phyloP scores from a whole-genome alignment of 2,888 invertebrate species.

The Himalopsyche japonica region DNA sequence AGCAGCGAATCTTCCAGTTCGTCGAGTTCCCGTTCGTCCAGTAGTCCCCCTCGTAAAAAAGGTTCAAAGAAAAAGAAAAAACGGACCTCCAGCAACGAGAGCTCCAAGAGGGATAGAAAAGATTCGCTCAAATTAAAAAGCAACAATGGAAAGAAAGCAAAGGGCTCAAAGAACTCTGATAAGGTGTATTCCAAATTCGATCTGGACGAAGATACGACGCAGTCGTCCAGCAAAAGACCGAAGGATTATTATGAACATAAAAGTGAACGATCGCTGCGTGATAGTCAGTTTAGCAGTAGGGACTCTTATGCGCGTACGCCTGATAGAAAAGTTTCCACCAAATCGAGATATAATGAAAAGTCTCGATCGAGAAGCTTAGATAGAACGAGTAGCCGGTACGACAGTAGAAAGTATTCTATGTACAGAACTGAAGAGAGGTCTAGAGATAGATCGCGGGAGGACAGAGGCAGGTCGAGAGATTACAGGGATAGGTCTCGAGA shows the following conservation, averaged over 20 bases:
- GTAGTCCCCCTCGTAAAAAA: conserved; percentile 29
- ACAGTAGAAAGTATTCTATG: conserved; percentile 21
- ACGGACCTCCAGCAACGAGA: conserved; percentile 40
- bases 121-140: conserved; percentile 39
- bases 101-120: conserved; percentile 40
- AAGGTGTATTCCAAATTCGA: conserved; percentile 28
- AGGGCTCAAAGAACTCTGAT: conserved; percentile 27
- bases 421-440: conserved; percentile 27
- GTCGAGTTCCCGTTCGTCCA: conserved; percentile 34
- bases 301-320: conserved; percentile 26
- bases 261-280: conserved; percentile 22
- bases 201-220: conserved; percentile 14
- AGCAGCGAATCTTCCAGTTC: conserved; percentile 39
- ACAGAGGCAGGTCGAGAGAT: conserved; percentile 39
- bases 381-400: not conserved
- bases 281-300: conserved; percentile 31
- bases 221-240: conserved; percentile 15
- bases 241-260: conserved; percentile 30
- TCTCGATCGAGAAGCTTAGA: conserved; percentile 37
- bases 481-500: conserved; percentile 35
- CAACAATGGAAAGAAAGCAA: conserved; percentile 28
- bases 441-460: conserved; percentile 37
- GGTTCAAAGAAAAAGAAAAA: conserved; percentile 40
- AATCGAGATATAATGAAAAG: conserved; percentile 29
- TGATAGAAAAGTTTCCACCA: conserved; percentile 28